phyloP scores from a whole-genome alignment of 1,140 invertebrate species.

The Calephelis nemesis region DNA sequence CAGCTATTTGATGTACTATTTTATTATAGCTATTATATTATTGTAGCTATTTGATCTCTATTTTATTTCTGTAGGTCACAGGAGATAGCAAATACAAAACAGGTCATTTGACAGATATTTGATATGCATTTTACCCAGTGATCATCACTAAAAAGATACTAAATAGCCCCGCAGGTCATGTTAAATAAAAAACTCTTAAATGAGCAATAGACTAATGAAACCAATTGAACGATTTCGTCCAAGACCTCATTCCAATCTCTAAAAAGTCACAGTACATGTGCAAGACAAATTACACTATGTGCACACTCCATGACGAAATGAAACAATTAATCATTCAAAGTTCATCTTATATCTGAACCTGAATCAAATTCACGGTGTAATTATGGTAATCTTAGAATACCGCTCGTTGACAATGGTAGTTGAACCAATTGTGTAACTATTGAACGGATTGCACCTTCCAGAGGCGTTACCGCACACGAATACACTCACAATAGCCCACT shows the following conservation, averaged over 20 bases:
- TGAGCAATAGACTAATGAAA: neutral
- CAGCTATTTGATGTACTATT: too few relatives aligned
- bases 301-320: slow-evolving; percentile 12
- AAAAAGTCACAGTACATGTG: slow-evolving; percentile 1
- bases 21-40: too few relatives aligned
- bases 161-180: too few relatives aligned
- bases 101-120: too few relatives aligned
- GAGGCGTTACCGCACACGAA: slow-evolving; percentile 9
- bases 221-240: neutral
- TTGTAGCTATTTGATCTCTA: too few relatives aligned
- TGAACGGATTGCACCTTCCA: slow-evolving; percentile 11
- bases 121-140: too few relatives aligned
- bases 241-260: neutral
- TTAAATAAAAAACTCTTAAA: too few relatives aligned
- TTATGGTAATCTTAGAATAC: slow-evolving; percentile 19
- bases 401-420: neutral
- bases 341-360: slow-evolving; percentile 12
- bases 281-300: slow-evolving; percentile 6
- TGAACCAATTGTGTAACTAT: slow-evolving; percentile 19
- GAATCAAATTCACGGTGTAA: slow-evolving; percentile 12
- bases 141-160: too few relatives aligned
- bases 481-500: slow-evolving; percentile 9
- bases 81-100: too few relatives aligned
- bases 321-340: slow-evolving; percentile 17
- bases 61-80: too few relatives aligned